Percentiles rank a stretch among this genome's conserved stretches.
These are phyloP conservation scores for Perizoma flavofasciatum DNA, from an alignment of 2,888 invertebrate species.

Conservation along the genomic window DNA sequence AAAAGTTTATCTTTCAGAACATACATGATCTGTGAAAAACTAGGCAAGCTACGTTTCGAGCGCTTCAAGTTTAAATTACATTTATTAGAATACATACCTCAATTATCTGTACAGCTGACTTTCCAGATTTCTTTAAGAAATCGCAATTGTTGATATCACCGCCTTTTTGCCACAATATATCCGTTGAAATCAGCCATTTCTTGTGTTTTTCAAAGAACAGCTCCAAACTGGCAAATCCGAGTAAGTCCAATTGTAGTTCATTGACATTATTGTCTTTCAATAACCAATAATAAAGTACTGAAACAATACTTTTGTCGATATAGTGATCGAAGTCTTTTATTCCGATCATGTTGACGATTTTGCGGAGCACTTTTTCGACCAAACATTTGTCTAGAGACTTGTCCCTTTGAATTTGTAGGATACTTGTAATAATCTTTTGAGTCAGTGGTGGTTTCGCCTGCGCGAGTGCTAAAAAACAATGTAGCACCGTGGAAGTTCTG, in stretches of 20 bases:
- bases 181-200: constrained; percentile 73
- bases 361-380: constrained; percentile 72
- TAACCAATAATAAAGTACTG: constrained; percentile 79
- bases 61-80: no score
- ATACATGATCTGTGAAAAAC: no score
- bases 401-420: constrained; percentile 79
- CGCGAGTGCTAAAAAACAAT: constrained; percentile 80
- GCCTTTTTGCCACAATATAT: constrained; percentile 65
- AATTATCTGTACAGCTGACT: constrained; percentile 45
- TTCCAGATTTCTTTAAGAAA: constrained; percentile 46
- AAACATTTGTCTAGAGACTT: constrained; percentile 73
- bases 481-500: constrained; percentile 83
- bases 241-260: constrained; percentile 72
- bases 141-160: constrained; percentile 60
- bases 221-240: constrained; percentile 60
- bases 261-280: constrained; percentile 57
- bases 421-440: constrained; percentile 77
- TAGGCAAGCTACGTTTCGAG: no score
- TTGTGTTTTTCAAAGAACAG: constrained; percentile 71
- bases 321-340: constrained; percentile 57
- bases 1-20: no score
- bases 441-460: constrained; percentile 77
- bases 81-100: constrained; percentile 29
- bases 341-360: constrained; percentile 56
- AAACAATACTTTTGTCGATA: constrained; percentile 71